phyloP scores from a whole-genome alignment of 2,888 invertebrate species.

The Taphrorychus bicolor region DNA sequence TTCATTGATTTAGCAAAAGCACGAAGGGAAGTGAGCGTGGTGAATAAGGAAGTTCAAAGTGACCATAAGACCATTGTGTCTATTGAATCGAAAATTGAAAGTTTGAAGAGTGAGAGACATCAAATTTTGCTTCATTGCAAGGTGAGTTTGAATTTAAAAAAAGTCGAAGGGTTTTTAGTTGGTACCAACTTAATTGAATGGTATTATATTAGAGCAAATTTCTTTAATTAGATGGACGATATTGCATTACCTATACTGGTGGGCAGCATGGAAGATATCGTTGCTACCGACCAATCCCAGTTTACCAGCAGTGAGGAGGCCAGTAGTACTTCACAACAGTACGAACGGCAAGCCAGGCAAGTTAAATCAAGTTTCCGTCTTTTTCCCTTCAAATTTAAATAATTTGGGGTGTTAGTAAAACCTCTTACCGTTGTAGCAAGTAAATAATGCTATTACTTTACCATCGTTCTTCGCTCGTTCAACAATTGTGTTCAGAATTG shows the following conservation, averaged over 20 bases:
- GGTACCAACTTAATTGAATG: background rate
- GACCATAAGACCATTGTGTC: constrained; percentile 84
- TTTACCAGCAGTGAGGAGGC: constrained; percentile 64
- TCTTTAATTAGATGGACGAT: constrained; percentile 86
- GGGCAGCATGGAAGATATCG: constrained; percentile 93
- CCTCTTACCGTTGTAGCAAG: too few species aligned
- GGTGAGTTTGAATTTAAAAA: too few species aligned
- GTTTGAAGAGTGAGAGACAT: constrained; percentile 89
- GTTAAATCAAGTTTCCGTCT: too few species aligned
- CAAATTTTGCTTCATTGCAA: constrained; percentile 94
- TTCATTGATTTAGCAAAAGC: too few species aligned
- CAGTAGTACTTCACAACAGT: constrained; percentile 68
- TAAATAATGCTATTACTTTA: too few species aligned
- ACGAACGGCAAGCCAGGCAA: constrained; percentile 70
- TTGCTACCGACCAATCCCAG: constrained; percentile 68
- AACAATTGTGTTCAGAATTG: too few species aligned
- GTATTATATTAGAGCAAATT: too few species aligned
- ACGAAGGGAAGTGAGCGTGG: constrained; percentile 79
- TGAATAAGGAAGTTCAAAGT: constrained; percentile 89
- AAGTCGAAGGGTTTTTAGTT: too few species aligned
- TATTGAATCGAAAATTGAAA: constrained; percentile 88
- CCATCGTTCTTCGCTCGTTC: too few species aligned
- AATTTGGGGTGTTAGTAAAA: too few species aligned
- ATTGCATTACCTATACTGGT: constrained; percentile 87
- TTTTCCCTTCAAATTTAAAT: too few species aligned